These are phyloP conservation scores for Paramisgurnus dabryanus DNA, from an alignment of 2,113 vertebrate genomes.

Conservation along the genomic window DNA sequence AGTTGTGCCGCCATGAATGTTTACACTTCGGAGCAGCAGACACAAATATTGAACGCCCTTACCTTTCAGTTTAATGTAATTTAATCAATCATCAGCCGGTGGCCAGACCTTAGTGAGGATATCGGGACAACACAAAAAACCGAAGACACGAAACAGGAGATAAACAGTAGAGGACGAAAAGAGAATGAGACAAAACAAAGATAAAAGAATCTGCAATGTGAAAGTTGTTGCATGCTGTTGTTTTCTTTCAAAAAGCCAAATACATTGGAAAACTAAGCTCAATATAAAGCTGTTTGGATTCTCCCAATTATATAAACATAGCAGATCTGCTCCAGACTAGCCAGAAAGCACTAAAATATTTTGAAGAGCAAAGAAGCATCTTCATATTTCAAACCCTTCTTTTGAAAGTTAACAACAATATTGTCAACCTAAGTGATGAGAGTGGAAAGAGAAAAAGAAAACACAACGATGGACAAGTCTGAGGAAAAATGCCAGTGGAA, in stretches of 20 bases:
- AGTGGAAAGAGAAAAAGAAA: neutral
- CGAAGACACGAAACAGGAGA: conserved; percentile 36
- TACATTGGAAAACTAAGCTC: too few relatives aligned
- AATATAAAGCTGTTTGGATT: conserved; percentile 13
- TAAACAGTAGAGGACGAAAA: conserved; percentile 7
- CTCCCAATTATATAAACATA: neutral
- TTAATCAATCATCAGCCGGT: conserved; percentile 64
- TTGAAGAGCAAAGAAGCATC: neutral
- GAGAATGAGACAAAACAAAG: neutral
- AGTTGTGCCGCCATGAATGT: conserved; percentile 54
- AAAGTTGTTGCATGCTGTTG: neutral
- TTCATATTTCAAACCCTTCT: conserved; percentile 19
- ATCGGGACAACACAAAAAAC: conserved; percentile 15
- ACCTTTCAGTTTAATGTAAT: conserved; percentile 65
- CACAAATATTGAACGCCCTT: conserved; percentile 71
- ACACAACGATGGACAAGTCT: neutral
- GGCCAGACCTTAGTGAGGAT: conserved; percentile 55
- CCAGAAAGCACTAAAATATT: conserved; percentile 22
- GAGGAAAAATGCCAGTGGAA: conserved; percentile 14
- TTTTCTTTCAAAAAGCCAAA: too few relatives aligned
- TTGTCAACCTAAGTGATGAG: conserved; percentile 5
- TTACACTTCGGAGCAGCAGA: conserved; percentile 69
- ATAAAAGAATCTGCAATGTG: neutral
- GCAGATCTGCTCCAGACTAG: neutral
- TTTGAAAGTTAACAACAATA: neutral